Conservation (phyloP, 2,888 invertebrate genomes). For the Calliopum simillimum region DNA sequence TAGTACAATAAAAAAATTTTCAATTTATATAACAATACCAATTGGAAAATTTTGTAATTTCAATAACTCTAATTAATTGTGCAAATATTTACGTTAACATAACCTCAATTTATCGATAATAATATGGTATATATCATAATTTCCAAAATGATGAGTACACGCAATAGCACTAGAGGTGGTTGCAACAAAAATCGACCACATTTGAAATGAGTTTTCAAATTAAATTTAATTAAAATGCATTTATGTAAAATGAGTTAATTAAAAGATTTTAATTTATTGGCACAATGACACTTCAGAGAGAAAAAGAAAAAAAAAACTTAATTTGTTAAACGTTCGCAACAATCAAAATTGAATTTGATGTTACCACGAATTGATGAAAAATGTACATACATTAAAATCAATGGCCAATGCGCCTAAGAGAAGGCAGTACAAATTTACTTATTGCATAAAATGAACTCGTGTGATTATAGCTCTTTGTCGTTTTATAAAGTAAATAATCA, state of each 20-base stretch:
- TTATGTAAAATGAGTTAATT: slow-evolving; percentile 12
- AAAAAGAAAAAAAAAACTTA: not conserved
- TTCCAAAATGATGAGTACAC: slow-evolving; percentile 22
- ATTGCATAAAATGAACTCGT: not conserved
- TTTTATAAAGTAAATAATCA: not conserved
- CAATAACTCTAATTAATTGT: slow-evolving; percentile 55
- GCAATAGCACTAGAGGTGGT: slow-evolving; percentile 47
- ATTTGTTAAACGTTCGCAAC: not conserved
- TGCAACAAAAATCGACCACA: slow-evolving; percentile 22
- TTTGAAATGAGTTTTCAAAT: slow-evolving; percentile 59
- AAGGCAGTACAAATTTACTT: slow-evolving; percentile 5
- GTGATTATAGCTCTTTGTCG: not conserved
- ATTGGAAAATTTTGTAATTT: not conserved
- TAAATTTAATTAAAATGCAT: slow-evolving; percentile 57
- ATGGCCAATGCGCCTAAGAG: slow-evolving; percentile 19
- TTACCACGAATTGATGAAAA: too few species aligned
- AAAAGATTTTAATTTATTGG: slow-evolving; percentile 15
- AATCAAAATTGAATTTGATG: not conserved
- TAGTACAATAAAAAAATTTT: too few species aligned
- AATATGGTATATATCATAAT: not conserved
- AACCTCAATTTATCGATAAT: slow-evolving; percentile 59
- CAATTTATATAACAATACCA: too few species aligned
- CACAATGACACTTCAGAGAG: not conserved
- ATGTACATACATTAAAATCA: too few species aligned
- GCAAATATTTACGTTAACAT: slow-evolving; percentile 60